phyloP scores from a whole-genome alignment of 1,140 invertebrate genomes.

The Pygmarrhopalites habei region DNA sequence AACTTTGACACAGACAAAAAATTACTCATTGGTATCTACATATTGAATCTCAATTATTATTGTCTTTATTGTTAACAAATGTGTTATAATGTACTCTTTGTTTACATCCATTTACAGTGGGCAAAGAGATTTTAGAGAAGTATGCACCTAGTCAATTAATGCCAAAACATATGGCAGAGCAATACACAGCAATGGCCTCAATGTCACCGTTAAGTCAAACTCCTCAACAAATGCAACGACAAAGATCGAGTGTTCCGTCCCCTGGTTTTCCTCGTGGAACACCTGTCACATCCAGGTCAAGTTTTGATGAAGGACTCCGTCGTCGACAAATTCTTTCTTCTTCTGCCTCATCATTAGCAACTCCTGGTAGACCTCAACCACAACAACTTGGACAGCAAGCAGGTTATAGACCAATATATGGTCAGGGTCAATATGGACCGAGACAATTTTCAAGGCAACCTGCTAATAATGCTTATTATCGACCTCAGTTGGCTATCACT shows the following conservation, averaged over 20 bases:
- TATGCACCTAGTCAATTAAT: conserved; percentile 64
- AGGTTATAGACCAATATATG: not conserved
- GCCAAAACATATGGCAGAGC: conserved; percentile 41
- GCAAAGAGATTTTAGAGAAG: conserved; percentile 82
- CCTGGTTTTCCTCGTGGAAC: not conserved
- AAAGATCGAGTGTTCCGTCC: not conserved
- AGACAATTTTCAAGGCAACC: conserved; percentile 17
- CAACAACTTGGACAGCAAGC: not conserved
- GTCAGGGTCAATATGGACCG: conserved; percentile 10
- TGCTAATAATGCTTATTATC: conserved; percentile 10
- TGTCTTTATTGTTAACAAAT: too few species aligned
- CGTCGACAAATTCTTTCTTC: not conserved
- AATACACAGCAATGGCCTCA: not conserved
- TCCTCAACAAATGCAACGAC: not conserved
- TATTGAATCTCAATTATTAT: too few species aligned
- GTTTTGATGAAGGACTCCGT: conserved; percentile 4
- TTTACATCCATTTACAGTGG: too few species aligned
- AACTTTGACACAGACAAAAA: too few species aligned
- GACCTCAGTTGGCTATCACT: conserved; percentile 16
- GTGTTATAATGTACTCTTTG: too few species aligned
- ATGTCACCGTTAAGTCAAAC: conserved; percentile 1
- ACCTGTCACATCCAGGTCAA: too few species aligned
- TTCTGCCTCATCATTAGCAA: not conserved
- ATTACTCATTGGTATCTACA: too few species aligned
- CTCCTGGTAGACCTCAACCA: conserved; percentile 5